Evolutionary conservation across 2,888 invertebrate genomes (phyloP), one percentile per base, ranked within the genome.

Genomic region (Elmis aenea): DNA sequence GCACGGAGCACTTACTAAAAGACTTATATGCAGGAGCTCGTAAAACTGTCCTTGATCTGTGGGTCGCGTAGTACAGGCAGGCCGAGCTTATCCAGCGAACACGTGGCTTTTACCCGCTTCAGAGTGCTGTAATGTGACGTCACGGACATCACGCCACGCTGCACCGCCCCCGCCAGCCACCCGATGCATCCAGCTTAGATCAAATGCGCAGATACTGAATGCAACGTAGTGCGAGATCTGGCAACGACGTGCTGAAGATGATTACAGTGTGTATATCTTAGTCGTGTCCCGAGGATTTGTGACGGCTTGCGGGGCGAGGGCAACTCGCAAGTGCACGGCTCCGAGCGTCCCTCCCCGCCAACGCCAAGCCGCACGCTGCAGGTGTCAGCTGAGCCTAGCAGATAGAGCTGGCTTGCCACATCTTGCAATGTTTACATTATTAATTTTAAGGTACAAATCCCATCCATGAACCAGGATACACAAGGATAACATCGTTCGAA

Each of bases 41-140:
- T 67, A 67, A 67, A 67, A 67, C 63, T 67, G 67, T 66, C 67
- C 67, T 67, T 67, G 67, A 67, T 67, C 66, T 67, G 65, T 67
- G 64, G 66, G 66, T 67, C 65, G 66, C 64, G 66, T 67, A 67
- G 66, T 67, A 66, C 59, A 62, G 58, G 57, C 58, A 55, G 52
- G 51, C 47, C 52, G 48, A 52, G 54, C 57, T 54, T 57, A 59
- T 38, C 43, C 43, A 35, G 48, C 53, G 57, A 65, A 65, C 66
- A 66, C 65, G 65, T 66, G 65, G 65, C 61, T 55, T 54, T 51
- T 49, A 50, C 53, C 50, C 39, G 36, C 46, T 42, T 35, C 50
- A 38, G 37, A 45, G 39, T 43, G 26, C 48, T 38, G 40, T 48
- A 42, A 42, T 46, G 48, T 66, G 66, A 66, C 65, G 66, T 64